phyloP scores from a whole-genome alignment of 37 sponge, comb jelly and placozoan genomes.

The Mnemiopsis leidyi region DNA sequence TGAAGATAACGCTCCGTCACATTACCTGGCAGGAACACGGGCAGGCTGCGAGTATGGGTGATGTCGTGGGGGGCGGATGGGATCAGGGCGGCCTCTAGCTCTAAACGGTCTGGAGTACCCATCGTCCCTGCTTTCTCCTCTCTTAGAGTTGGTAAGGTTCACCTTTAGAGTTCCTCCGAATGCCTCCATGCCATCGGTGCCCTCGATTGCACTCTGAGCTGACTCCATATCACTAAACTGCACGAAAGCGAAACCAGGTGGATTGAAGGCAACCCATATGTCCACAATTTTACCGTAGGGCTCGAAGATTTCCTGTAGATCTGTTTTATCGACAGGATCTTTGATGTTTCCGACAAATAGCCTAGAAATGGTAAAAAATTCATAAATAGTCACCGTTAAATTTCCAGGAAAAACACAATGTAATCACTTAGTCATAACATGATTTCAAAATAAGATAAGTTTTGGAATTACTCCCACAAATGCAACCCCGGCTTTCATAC shows the following conservation, averaged over 20 bases:
- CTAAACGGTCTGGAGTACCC: too few species aligned
- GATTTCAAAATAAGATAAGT: too few species aligned
- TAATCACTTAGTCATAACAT: too few species aligned
- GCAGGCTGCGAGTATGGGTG: neutral
- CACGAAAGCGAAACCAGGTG: conserved; percentile 47
- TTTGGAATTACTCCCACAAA: too few species aligned
- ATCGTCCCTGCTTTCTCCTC: neutral
- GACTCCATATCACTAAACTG: neutral
- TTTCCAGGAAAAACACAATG: too few species aligned
- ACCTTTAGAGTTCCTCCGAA: neutral
- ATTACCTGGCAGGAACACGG: neutral
- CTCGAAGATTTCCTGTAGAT: neutral
- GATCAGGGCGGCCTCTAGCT: too few species aligned
- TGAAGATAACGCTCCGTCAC: too few species aligned
- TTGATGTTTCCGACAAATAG: conserved; percentile 55
- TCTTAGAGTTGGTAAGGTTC: neutral
- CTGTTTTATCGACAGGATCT: neutral
- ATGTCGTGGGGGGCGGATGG: neutral
- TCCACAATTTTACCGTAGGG: neutral
- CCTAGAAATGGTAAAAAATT: too few species aligned
- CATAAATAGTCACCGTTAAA: too few species aligned
- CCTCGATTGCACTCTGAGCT: neutral
- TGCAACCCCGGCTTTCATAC: too few species aligned
- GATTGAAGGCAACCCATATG: conserved; percentile 33
- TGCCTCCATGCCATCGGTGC: neutral